Evolutionary conservation across 2,888 invertebrate genomes (phyloP).

Genomic region (Amorpha juglandis): DNA sequence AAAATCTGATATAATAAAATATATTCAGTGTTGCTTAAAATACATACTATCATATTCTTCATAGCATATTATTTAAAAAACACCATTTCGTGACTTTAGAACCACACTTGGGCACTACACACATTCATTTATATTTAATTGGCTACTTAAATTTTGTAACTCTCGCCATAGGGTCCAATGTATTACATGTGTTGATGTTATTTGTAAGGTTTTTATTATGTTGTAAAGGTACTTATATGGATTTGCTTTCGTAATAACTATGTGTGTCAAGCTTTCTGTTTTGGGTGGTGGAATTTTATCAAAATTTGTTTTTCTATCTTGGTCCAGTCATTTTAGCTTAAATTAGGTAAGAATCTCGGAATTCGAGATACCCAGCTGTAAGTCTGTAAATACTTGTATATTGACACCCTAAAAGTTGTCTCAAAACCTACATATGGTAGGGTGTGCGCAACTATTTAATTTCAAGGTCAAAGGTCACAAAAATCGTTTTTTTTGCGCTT

Average conservation of each 20-base stretch:
- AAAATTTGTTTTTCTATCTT: neutral
- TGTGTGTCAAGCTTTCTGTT: conserved; percentile 23
- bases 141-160: neutral
- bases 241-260: conserved; percentile 23
- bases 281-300: conserved; percentile 9
- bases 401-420: too few species aligned
- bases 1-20: too few species aligned
- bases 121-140: neutral
- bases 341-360: too few species aligned
- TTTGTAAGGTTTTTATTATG: neutral
- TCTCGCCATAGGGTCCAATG: neutral
- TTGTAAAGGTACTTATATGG: neutral
- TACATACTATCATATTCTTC: too few species aligned
- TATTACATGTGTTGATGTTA: neutral
- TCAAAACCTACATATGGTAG: too few species aligned
- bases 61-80: neutral
- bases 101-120: conserved; percentile 3
- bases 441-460: too few species aligned
- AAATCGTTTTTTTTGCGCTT: too few species aligned
- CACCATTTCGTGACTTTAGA: neutral
- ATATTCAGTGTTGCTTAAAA: too few species aligned
- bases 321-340: too few species aligned
- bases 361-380: too few species aligned
- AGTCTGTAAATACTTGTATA: too few species aligned
- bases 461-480: too few species aligned